A percentile compares a stretch with the other conserved stretches of the same genome.
These are phyloP conservation scores for Ophioninae sp. DNA, from an alignment of 2,888 invertebrate species.

Conservation along the genomic window DNA sequence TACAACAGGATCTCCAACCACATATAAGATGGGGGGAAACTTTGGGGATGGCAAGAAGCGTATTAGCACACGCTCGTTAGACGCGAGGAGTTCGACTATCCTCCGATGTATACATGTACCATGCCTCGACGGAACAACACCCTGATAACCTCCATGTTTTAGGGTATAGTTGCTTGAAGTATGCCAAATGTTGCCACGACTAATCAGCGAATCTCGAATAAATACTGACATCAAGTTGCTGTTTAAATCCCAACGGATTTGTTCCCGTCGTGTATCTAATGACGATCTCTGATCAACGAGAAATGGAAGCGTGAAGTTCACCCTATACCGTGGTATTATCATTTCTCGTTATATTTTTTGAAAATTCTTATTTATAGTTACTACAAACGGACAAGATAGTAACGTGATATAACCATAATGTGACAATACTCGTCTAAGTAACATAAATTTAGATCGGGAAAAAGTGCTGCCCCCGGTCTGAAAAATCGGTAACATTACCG, in stretches of 20 bases:
- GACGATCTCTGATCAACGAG: neutral
- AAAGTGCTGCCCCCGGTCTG: too few species aligned
- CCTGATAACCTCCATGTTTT: constrained; percentile 45
- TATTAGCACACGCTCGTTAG: constrained; percentile 61
- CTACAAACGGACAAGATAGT: neutral
- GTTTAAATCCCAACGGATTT: neutral
- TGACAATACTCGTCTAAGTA: neutral
- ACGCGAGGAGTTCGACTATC: constrained; percentile 42
- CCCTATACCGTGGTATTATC: neutral
- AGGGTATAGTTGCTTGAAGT: constrained; percentile 7
- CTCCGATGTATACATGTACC: constrained; percentile 11
- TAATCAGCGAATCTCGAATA: constrained; percentile 6
- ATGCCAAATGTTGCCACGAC: constrained; percentile 19
- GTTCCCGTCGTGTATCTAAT: neutral
- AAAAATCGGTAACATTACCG: too few species aligned
- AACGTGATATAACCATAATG: neutral
- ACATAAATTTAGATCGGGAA: too few species aligned
- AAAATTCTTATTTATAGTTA: neutral
- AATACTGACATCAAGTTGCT: neutral
- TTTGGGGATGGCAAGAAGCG: constrained; percentile 48
- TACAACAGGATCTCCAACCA: constrained; percentile 66
- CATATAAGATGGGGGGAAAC: constrained; percentile 52
- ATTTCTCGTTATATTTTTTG: neutral
- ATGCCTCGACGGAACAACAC: constrained; percentile 49
- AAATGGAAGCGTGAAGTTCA: neutral